A percentile compares a stretch with the other conserved stretches of the same genome.
These are phyloP conservation scores for Quadroppia sp. DNA, from an alignment of 2,888 invertebrate genomes.

Conservation along the genomic window DNA sequence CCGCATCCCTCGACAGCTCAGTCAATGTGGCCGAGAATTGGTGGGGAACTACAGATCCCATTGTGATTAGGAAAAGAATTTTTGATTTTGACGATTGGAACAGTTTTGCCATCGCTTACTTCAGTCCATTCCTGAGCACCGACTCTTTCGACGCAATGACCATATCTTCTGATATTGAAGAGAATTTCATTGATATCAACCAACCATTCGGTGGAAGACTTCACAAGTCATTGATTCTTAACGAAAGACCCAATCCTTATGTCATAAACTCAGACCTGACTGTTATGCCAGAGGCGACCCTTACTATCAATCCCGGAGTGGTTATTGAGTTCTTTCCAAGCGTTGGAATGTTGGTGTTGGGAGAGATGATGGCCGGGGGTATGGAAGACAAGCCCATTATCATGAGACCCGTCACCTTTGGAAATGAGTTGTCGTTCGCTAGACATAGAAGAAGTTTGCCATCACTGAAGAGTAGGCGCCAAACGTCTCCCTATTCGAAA, in stretches of 20 bases:
- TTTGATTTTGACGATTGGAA: slow-evolving; percentile 99
- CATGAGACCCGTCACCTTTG: slow-evolving; percentile 48
- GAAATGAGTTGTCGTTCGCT: background rate
- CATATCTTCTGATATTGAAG: slow-evolving; percentile 48
- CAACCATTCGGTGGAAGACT: slow-evolving; percentile 70
- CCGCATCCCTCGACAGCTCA: slow-evolving; percentile 77
- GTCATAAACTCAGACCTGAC: slow-evolving; percentile 83
- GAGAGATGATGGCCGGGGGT: slow-evolving; percentile 79
- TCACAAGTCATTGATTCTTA: slow-evolving; percentile 62
- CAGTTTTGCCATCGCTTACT: slow-evolving; percentile 87
- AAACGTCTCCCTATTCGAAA: slow-evolving; percentile 4
- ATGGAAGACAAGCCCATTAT: slow-evolving; percentile 52
- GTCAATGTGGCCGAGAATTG: slow-evolving; percentile 89
- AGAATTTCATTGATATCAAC: slow-evolving; percentile 57
- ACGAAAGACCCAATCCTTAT: slow-evolving; percentile 67
- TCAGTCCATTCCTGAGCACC: slow-evolving; percentile 65
- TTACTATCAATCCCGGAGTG: slow-evolving; percentile 82
- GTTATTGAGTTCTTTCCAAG: slow-evolving; percentile 89
- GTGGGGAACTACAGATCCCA: slow-evolving; percentile 81
- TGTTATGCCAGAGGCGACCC: slow-evolving; percentile 85
- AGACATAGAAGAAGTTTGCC: background rate
- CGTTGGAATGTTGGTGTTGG: slow-evolving; percentile 90
- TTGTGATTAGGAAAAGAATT: slow-evolving; percentile 71
- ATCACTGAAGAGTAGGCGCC: background rate
- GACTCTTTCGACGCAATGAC: slow-evolving; percentile 44